Conservation (phyloP, 2,888 invertebrate species). For the Oscheius sp. region DNA sequence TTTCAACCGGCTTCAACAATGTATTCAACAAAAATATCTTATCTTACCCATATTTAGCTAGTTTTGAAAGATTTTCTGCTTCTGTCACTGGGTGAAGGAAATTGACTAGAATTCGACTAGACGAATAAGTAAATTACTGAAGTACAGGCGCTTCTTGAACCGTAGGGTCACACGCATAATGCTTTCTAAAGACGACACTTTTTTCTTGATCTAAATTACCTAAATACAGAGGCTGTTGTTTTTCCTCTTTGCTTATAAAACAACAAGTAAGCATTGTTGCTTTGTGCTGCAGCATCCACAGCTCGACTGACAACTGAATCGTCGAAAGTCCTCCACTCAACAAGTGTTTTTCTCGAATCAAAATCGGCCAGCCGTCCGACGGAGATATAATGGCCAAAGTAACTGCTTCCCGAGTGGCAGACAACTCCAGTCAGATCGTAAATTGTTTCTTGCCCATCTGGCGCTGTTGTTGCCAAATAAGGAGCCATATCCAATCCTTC, state of each 20-base stretch:
- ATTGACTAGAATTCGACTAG: not conserved
- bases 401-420: slow-evolving; percentile 70
- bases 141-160: not conserved
- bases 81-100: slow-evolving; percentile 7
- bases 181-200: slow-evolving; percentile 5
- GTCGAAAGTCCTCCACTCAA: slow-evolving; percentile 71
- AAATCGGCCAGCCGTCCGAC: slow-evolving; percentile 71
- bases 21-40: too few species aligned
- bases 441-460: slow-evolving; percentile 52
- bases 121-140: not conserved
- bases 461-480: slow-evolving; percentile 51
- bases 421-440: slow-evolving; percentile 75
- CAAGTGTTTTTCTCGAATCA: slow-evolving; percentile 70
- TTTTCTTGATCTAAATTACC: slow-evolving; percentile 22
- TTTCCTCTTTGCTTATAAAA: slow-evolving; percentile 67
- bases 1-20: too few species aligned
- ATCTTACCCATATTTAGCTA: slow-evolving; percentile 12
- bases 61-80: not conserved
- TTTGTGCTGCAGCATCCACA: slow-evolving; percentile 55
- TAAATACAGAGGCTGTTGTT: slow-evolving; percentile 43
- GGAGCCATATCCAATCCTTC: slow-evolving; percentile 54
- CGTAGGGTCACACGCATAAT: slow-evolving; percentile 29
- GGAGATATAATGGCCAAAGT: slow-evolving; percentile 74
- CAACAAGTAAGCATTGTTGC: slow-evolving; percentile 70
- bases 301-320: slow-evolving; percentile 69